Evolutionary conservation across 1,140 invertebrate species (phyloP), one percentile per base, ranked within the genome.

Genomic region (Phenacoccus solenopsis): DNA sequence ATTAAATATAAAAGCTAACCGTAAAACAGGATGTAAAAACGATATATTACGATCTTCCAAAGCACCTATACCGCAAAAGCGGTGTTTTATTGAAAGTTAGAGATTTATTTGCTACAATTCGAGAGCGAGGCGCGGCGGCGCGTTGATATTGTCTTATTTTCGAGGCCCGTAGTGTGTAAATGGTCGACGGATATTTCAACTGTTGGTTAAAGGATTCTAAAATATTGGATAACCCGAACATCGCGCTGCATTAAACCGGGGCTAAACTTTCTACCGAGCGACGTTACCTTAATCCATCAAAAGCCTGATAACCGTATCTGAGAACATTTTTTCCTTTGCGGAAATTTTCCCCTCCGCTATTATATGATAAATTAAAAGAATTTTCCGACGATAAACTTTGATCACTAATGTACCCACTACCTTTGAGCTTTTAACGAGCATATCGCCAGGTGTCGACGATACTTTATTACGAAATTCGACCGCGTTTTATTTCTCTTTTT

Each of bases 101-200:
- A 16, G 38, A 49, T 49, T 49, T 49, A 49, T 49, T 49, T 49
- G 20, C 38, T 16, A n/a, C 38, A 49, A 49, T 16, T 49, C 38
- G 38, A 49, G n/a, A n/a, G n/a, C n/a, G n/a, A n/a, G n/a, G n/a
- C n/a, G n/a, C n/a, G n/a, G n/a, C n/a, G n/a, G 12, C 38, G 38
- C 38, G 38, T 49, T 49, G 38, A 49, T 49, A 49, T 49, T 49
- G 38, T 49, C 38, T 49, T 49, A 49, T 49, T 49, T 49, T 49
- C 12, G 38, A n/a, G n/a, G n/a, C n/a, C n/a, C n/a, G 38, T 49
- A 49, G 20, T n/a, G 38, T 49, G 38, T 49, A 49, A 49, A 49
- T n/a, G n/a, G n/a, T 49, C 38, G 38, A 49, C 3, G 38, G 38
- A 49, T 49, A 49, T n/a, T 49, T 49, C 38, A 49, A 49, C 38